Conservation (phyloP, 2,113 vertebrate genomes). For the Etheostoma spectabile region DNA sequence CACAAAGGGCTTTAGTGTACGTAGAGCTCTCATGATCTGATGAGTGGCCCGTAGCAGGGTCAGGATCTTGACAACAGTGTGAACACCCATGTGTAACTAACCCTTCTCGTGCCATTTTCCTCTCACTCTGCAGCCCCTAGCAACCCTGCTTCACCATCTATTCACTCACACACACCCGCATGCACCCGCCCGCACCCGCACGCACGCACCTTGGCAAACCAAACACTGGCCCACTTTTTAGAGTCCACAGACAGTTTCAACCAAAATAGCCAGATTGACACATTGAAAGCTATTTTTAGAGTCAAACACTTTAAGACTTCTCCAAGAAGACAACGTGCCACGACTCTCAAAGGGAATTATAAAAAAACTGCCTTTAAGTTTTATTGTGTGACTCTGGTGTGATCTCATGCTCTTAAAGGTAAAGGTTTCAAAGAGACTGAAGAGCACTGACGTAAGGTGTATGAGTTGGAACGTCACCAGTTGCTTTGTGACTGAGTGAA, state of each 20-base stretch:
- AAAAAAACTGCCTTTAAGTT: neutral
- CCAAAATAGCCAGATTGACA: conserved; percentile 47
- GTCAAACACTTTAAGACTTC: conserved; percentile 37
- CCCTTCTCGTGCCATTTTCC: conserved; percentile 57
- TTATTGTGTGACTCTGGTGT: neutral
- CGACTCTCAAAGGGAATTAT: neutral
- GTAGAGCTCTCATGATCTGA: conserved; percentile 6
- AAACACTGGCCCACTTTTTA: conserved; percentile 33
- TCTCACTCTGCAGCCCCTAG: conserved; percentile 58
- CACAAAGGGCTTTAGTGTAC: neutral
- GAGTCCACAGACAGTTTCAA: neutral
- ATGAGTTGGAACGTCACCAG: conserved; percentile 11
- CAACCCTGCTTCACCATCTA: conserved; percentile 60
- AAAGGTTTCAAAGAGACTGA: conserved; percentile 9
- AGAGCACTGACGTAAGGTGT: neutral
- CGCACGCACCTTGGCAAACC: conserved; percentile 8
- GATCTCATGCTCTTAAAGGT: neutral
- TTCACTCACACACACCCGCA: conserved; percentile 33
- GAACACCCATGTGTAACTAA: conserved; percentile 75
- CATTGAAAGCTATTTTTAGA: conserved; percentile 72
- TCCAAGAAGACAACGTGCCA: conserved; percentile 37
- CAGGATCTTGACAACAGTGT: conserved; percentile 52
- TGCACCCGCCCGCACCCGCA: neutral
- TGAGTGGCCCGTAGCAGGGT: conserved; percentile 29
- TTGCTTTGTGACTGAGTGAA: neutral